Evolutionary conservation across 2,888 invertebrate species (phyloP), one percentile per base, ranked within the genome.

Genomic region (Sphaerophoria taeniata): DNA sequence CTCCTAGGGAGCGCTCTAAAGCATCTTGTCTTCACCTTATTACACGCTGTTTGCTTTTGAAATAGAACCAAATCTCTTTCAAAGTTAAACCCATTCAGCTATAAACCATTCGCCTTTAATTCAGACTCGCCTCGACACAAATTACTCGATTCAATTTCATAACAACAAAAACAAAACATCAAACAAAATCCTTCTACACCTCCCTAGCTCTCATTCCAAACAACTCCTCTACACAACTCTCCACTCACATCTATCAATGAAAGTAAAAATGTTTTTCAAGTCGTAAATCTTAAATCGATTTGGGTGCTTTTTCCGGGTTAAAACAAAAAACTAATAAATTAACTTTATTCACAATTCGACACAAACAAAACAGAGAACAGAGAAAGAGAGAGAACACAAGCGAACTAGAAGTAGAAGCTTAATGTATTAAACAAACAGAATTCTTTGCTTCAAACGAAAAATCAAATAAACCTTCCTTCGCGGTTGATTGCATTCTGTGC

Each of bases 391-490:
- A 24, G 24, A 24, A 24, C 24, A 24, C 24, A 24, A 24, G 2
- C 24, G 24, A 24, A 24, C 24, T 24, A 24, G 24, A 24, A 24
- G 24, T 24, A 24, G 24, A 43, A 11, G 43, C 12, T 9, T 43
- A 43, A 69, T 56, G 39, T 65, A 75, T 63, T 61, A 56, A 76
- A 70, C 81, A 77, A 85, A 77, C 70, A 70, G 77, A 85, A 76
- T 73, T 81, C 53, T 72, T 24, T 24, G 24, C 24, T 80, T 81
- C 72, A 71, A 67, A 76, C 72, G 49, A 70, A 85, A 24, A 77
- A 63, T 85, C 76, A 85, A 84, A 84, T 75, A 84, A 84, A 84
- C 73, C 74, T 67, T 65, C 55, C 58, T 43, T 56, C 63, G 16
- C 61, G 45, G 11, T 9, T 9, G 24, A 55, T 69, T 71, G 75